phyloP scores from a whole-genome alignment of 1,140 invertebrate genomes.

The Aphidius ervi region DNA sequence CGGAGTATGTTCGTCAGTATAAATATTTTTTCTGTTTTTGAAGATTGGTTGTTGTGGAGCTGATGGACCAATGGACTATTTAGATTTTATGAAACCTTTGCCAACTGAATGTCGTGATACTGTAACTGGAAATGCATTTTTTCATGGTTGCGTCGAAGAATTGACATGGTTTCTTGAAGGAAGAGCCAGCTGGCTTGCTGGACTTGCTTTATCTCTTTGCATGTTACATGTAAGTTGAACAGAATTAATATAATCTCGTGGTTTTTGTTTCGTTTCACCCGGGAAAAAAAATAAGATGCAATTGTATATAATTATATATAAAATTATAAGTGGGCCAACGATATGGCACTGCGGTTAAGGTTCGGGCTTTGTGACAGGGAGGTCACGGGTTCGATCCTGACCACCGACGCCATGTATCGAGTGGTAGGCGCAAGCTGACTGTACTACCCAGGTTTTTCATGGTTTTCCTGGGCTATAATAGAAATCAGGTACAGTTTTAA shows the following conservation, averaged over 20 bases:
- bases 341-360: too few relatives aligned
- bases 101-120: conserved; percentile 79
- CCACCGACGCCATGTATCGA: too few relatives aligned
- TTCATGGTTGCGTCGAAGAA: conserved; percentile 80
- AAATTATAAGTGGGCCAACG: too few relatives aligned
- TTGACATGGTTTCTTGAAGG: conserved; percentile 79
- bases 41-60: conserved; percentile 85
- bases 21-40: not conserved
- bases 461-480: too few relatives aligned
- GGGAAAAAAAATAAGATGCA: not conserved
- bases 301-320: not conserved
- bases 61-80: conserved; percentile 75
- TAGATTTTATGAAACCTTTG: conserved; percentile 68
- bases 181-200: conserved; percentile 78
- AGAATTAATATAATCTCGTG: not conserved
- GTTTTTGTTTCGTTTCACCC: not conserved
- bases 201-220: conserved; percentile 67
- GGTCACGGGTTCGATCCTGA: too few relatives aligned
- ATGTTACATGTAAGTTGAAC: conserved; percentile 64
- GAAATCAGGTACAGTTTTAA: too few relatives aligned
- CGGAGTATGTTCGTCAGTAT: too few relatives aligned
- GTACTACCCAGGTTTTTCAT: too few relatives aligned
- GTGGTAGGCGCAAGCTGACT: too few relatives aligned
- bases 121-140: conserved; percentile 83
- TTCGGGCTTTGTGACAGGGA: too few relatives aligned